A percentile compares a stretch with the other conserved stretches of the same genome.
Conservation (phyloP, 2,888 invertebrate genomes). For the Mimachlamys varia region DNA sequence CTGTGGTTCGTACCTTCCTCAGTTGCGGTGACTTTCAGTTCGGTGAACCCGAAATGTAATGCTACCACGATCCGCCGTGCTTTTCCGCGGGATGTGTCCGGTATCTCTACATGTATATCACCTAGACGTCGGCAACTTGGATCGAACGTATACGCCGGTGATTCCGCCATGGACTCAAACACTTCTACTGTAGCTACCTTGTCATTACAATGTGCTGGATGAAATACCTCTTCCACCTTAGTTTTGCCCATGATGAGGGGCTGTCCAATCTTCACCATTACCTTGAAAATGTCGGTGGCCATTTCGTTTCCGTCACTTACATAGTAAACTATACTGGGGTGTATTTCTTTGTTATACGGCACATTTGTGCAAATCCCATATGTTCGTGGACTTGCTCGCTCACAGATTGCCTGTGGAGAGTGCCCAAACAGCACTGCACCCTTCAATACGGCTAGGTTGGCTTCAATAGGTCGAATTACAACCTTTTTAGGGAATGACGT, state of each 20-base stretch:
- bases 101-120: background rate
- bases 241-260: constrained; percentile 48
- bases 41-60: constrained; percentile 54
- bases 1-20: constrained; percentile 45
- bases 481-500: constrained; percentile 36
- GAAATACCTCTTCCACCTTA: constrained; percentile 42
- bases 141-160: constrained; percentile 50
- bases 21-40: constrained; percentile 49
- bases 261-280: constrained; percentile 48
- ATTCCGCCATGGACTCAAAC: constrained; percentile 47
- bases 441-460: constrained; percentile 51
- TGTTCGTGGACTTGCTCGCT: constrained; percentile 51
- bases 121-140: constrained; percentile 45
- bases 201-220: background rate
- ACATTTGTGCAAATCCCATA: constrained; percentile 53
- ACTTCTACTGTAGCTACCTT: constrained; percentile 46
- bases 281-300: constrained; percentile 54
- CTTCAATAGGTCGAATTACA: constrained; percentile 48
- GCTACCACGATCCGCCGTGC: constrained; percentile 49
- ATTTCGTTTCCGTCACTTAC: constrained; percentile 43
- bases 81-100: background rate
- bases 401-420: constrained; percentile 50
- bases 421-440: constrained; percentile 61
- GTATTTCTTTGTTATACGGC: constrained; percentile 44
- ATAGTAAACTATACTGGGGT: constrained; percentile 39